Evolutionary conservation across 2,113 vertebrate species (phyloP).

Genomic region (Ancistrus triradiatus): DNA sequence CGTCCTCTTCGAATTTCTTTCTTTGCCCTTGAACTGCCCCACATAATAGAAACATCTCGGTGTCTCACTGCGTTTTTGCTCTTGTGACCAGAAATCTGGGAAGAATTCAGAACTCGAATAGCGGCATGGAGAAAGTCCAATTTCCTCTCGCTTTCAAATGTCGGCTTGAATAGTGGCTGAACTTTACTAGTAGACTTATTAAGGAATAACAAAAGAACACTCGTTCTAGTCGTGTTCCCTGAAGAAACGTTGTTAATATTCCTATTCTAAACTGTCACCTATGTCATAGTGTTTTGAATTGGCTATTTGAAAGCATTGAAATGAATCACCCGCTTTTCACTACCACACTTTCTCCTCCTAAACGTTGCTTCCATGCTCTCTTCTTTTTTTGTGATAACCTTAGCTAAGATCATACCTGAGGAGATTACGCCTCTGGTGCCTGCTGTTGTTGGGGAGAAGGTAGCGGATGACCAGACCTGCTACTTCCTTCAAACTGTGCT

Average conservation of each 20-base stretch:
- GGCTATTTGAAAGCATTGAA: background rate
- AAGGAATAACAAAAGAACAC: background rate
- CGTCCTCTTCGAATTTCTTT: slow-evolving; percentile 10
- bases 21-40: slow-evolving; percentile 28
- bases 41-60: background rate
- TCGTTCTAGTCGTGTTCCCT: background rate
- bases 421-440: slow-evolving; percentile 91
- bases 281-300: background rate
- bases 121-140: no score
- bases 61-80: slow-evolving; percentile 11
- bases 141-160: no score
- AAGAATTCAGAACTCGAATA: slow-evolving; percentile 8
- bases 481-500: slow-evolving; percentile 89
- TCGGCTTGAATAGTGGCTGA: background rate
- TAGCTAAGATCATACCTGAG: slow-evolving; percentile 90
- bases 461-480: slow-evolving; percentile 88
- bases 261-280: background rate
- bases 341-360: background rate
- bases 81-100: slow-evolving; percentile 21
- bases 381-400: slow-evolving; percentile 25
- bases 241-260: background rate
- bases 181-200: background rate
- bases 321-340: background rate
- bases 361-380: background rate
- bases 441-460: slow-evolving; percentile 83